Percentiles rank a stretch among this genome's conserved stretches.
Conservation (phyloP, 2,113 vertebrate species). For the Malurus melanocephalus region DNA sequence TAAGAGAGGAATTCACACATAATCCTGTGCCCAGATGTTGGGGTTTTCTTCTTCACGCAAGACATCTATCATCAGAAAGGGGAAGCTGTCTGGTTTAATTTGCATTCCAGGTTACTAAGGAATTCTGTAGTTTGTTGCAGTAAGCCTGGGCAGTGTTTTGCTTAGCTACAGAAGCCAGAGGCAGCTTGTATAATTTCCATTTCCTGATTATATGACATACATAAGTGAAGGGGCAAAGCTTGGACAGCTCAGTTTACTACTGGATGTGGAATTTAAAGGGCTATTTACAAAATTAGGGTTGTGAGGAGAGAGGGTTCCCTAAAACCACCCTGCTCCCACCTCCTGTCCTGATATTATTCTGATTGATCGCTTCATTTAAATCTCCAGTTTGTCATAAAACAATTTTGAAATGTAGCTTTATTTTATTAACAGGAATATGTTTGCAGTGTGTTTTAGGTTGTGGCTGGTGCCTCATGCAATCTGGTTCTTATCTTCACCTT, state of each 20-base stretch:
- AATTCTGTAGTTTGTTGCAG: conserved; percentile 48
- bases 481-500: neutral
- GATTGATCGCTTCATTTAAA: neutral
- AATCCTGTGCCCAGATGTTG: neutral
- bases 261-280: neutral
- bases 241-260: neutral
- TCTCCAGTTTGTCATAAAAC: neutral
- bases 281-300: neutral
- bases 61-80: conserved; percentile 34
- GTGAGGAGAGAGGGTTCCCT: neutral
- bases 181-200: conserved; percentile 27
- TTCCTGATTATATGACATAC: conserved; percentile 44
- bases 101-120: conserved; percentile 58
- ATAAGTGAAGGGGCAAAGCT: neutral
- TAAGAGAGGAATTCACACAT: conserved; percentile 18
- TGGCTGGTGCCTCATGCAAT: neutral
- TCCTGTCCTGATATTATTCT: neutral
- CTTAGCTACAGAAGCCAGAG: conserved; percentile 58
- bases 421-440: neutral
- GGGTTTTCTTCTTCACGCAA: conserved; percentile 12
- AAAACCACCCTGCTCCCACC: neutral
- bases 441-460: neutral
- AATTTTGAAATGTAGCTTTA: neutral
- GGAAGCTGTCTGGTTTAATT: conserved; percentile 31
- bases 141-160: conserved; percentile 43